These are phyloP conservation scores for Phania funesta DNA, from an alignment of 2,888 invertebrate genomes.

Conservation along the genomic window DNA sequence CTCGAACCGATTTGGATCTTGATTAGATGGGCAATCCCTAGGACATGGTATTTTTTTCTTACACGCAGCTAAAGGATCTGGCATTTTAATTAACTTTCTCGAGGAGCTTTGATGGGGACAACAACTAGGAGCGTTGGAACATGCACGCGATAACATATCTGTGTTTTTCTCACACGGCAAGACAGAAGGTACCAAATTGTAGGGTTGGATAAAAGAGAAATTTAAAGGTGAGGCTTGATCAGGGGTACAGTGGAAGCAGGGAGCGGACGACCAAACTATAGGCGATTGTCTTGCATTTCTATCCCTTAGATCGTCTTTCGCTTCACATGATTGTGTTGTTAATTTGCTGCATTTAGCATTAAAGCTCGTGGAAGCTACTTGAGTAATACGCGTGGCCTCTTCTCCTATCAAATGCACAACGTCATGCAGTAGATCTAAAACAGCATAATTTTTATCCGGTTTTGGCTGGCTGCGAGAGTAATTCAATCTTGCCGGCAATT, in stretches of 20 bases:
- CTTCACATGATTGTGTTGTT: slow-evolving; percentile 41
- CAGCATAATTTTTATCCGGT: slow-evolving; percentile 15
- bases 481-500: background rate
- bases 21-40: too few species aligned
- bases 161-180: too few species aligned
- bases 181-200: background rate
- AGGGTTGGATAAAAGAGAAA: slow-evolving; percentile 11
- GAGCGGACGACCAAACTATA: background rate
- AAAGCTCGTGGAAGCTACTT: background rate
- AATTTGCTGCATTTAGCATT: background rate
- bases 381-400: background rate
- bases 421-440: slow-evolving; percentile 64
- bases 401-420: slow-evolving; percentile 58
- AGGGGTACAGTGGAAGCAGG: slow-evolving; percentile 13
- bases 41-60: too few species aligned
- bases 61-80: too few species aligned
- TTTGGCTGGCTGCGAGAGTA: background rate
- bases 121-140: too few species aligned
- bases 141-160: too few species aligned
- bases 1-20: too few species aligned
- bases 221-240: background rate
- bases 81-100: too few species aligned
- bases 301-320: slow-evolving; percentile 39
- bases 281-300: background rate
- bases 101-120: too few species aligned